phyloP scores from a whole-genome alignment of 1,140 invertebrate species.

The Drosophila lacertosa region DNA sequence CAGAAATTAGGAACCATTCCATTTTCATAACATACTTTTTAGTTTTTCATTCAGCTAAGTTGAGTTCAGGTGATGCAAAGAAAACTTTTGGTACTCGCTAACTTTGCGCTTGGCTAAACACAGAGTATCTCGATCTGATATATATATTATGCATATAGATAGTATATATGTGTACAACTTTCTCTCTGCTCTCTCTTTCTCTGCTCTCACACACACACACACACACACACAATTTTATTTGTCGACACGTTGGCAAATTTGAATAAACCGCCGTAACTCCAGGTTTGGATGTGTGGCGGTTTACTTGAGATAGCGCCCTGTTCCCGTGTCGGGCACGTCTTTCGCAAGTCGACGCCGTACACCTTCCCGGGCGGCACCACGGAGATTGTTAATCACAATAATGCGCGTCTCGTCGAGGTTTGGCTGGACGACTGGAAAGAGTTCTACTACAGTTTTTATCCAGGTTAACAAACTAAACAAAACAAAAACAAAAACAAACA shows the following conservation, averaged over 20 bases:
- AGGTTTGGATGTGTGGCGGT: slow-evolving; percentile 99
- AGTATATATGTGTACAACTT: slow-evolving; percentile 65
- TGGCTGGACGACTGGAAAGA: slow-evolving; percentile 99
- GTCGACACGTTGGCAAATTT: slow-evolving; percentile 9
- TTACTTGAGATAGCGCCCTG: slow-evolving; percentile 95
- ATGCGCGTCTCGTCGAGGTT: slow-evolving; percentile 97
- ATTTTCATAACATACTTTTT: too few relatives aligned
- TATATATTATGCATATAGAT: slow-evolving; percentile 26
- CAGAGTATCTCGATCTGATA: slow-evolving; percentile 11
- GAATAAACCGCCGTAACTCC: slow-evolving; percentile 27
- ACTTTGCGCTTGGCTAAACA: slow-evolving; percentile 52
- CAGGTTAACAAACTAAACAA: slow-evolving; percentile 87
- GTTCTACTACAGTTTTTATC: slow-evolving; percentile 99
- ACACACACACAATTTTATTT: too few relatives aligned
- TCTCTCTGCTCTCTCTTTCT: slow-evolving; percentile 30
- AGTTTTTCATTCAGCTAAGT: too few relatives aligned
- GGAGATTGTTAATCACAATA: slow-evolving; percentile 99
- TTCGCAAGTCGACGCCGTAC: slow-evolving; percentile 99
- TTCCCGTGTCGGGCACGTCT: slow-evolving; percentile 97
- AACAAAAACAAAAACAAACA: slow-evolving; percentile 40
- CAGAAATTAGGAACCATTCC: too few relatives aligned
- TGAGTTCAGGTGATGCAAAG: too few relatives aligned
- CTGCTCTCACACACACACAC: slow-evolving; percentile 32
- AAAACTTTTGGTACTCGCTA: slow-evolving; percentile 2
- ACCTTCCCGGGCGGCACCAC: slow-evolving; percentile 99